Evolutionary conservation across 1,140 invertebrate species (phyloP).

Genomic region (Plodia interpunctella): DNA sequence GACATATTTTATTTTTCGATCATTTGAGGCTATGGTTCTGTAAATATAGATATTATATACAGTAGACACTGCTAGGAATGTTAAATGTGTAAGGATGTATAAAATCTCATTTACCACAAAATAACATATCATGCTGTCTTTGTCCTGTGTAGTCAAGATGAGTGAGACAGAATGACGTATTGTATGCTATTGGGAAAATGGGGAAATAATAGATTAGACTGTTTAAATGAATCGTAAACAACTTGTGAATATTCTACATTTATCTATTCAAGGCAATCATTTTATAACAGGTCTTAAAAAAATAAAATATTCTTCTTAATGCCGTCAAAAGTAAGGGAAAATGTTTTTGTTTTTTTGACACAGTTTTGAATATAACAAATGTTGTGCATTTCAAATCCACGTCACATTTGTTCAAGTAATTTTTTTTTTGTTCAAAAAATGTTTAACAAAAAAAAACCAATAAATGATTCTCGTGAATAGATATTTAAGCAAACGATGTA

Average conservation of each 20-base stretch:
- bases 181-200: background rate
- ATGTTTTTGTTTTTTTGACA: too few relatives aligned
- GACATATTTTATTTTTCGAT: background rate
- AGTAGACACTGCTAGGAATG: background rate
- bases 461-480: background rate
- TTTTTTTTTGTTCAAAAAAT: too few relatives aligned
- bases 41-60: background rate
- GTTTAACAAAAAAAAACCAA: background rate
- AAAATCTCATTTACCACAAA: background rate
- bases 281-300: background rate
- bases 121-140: slow-evolving; percentile 5
- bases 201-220: background rate
- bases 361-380: too few relatives aligned
- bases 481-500: slow-evolving; percentile 13
- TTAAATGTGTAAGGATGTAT: background rate
- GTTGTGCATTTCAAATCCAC: too few relatives aligned
- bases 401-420: too few relatives aligned
- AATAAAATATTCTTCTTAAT: too few relatives aligned
- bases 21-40: background rate
- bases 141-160: background rate
- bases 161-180: slow-evolving; percentile 2
- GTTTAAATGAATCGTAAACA: background rate
- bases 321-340: too few relatives aligned
- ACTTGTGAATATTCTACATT: background rate
- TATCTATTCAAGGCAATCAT: background rate